phyloP scores from a whole-genome alignment of 2,797 vertebrate genomes.

The Sebastes matsubarae region DNA sequence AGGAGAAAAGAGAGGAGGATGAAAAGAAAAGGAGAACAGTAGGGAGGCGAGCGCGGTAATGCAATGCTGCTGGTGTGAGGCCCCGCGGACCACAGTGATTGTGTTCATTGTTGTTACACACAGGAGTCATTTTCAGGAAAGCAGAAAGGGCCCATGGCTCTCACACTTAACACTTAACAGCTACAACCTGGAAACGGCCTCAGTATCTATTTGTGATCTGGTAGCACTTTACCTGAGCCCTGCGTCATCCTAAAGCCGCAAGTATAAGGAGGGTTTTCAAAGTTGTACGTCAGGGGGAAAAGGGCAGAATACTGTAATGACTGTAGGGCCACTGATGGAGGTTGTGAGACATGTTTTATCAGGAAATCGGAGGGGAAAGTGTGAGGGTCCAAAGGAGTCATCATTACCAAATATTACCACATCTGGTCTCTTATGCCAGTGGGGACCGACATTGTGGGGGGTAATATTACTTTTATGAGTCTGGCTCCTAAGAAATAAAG shows the following conservation, averaged over 20 bases:
- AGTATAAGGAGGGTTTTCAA: constrained; percentile 53
- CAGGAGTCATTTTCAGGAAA: constrained; percentile 72
- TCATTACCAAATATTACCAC: constrained; percentile 25
- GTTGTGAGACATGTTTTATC: constrained; percentile 46
- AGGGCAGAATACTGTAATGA: constrained; percentile 47
- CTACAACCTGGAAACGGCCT: constrained; percentile 50
- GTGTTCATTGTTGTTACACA: constrained; percentile 67
- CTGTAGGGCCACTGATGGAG: constrained; percentile 39
- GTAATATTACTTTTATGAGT: constrained; percentile 23
- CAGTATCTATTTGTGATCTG: constrained; percentile 69
- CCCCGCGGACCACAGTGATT: constrained; percentile 77
- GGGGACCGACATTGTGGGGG: neutral
- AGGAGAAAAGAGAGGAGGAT: constrained; percentile 74
- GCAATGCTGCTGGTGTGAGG: constrained; percentile 73
- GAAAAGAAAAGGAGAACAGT: constrained; percentile 76
- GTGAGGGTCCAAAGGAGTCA: constrained; percentile 40
- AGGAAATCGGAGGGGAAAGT: constrained; percentile 48
- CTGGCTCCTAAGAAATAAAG: constrained; percentile 8
- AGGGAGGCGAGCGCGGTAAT: constrained; percentile 68
- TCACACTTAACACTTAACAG: constrained; percentile 61
- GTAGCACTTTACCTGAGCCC: constrained; percentile 70
- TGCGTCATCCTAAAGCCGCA: constrained; percentile 62
- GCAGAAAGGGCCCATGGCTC: constrained; percentile 55
- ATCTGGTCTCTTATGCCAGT: constrained; percentile 25
- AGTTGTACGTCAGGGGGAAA: constrained; percentile 57